Base-by-base conservation (phyloP, 2,888 invertebrate genomes). In the Diploptera punctata region DNA sequence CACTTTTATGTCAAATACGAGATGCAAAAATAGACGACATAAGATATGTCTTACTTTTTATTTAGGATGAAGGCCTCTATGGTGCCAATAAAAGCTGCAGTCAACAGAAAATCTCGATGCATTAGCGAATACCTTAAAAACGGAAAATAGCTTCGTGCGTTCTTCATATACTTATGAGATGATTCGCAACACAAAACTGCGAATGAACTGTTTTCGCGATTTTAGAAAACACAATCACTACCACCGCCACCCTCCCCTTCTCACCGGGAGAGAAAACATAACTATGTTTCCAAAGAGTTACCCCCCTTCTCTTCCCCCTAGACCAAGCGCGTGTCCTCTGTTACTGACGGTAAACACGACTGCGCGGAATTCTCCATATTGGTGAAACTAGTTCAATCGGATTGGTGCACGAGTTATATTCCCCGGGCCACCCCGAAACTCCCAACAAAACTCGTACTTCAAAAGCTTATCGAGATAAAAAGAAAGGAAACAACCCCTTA, bases 321-420 rank as follows among this genome's bases (percentile, higher is more conserved):
- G 5, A 26, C 26, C 57, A 26, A 57, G 57, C 57, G 57, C n/a
- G 57, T 57, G 57, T 26, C 26, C 29, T 29, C 57, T 21, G 52
- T 21, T 29, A 29, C 57, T 57, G 16, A 13, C 29, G 2, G 16
- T n/a, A 57, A 57, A 29, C 57, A 57, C 57, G 57, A 57, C 57
- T 57, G 57, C 57, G 57, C 57, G 5, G 57, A 26, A 16, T 29
- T 52, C 52, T 21, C 52, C 24, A 52, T 52, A 52, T 24, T 52
- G 24, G 52, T 13, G 24, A 52, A 24, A 21, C 13, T 29, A n/a
- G 29, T 29, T 57, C 26, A 1, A 29, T 29, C 57, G 26, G 57
- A 57, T 57, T 57, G 57, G 57, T 57, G 57, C 26, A n/a, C 57
- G 24, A n/a, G 26, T 57, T 57, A 24, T n/a, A n/a, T n/a, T n/a